A percentile compares a stretch with the other conserved stretches of the same genome.
Evolutionary conservation across 1,140 invertebrate genomes (phyloP).

Genomic region (Drosophila saltans): DNA sequence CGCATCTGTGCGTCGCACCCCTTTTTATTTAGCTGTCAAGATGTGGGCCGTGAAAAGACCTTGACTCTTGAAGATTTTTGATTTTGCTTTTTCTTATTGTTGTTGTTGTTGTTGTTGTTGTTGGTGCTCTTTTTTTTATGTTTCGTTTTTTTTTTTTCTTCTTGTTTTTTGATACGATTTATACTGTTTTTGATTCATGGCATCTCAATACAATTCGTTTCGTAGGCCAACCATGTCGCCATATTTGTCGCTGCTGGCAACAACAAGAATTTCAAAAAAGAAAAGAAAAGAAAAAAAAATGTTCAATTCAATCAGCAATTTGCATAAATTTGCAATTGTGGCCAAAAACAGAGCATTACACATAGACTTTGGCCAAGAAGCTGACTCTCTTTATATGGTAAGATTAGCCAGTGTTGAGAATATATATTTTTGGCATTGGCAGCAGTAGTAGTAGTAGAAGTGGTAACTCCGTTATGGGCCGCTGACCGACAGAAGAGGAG

Average conservation of each 20-base stretch:
- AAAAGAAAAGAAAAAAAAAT: too few relatives aligned
- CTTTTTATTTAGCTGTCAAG: conserved; percentile 30
- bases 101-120: conserved; percentile 50
- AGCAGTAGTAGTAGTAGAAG: too few relatives aligned
- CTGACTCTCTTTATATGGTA: conserved; percentile 55
- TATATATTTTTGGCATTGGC: background rate
- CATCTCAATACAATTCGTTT: conserved; percentile 60
- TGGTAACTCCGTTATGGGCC: conserved; percentile 57
- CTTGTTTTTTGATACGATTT: conserved; percentile 63
- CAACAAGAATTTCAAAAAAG: conserved; percentile 62
- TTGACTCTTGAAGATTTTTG: conserved; percentile 72
- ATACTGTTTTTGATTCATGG: conserved; percentile 79
- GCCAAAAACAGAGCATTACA: conserved; percentile 26
- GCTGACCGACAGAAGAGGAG: conserved; percentile 46
- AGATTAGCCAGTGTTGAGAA: conserved; percentile 48
- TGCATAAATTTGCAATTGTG: conserved; percentile 66
- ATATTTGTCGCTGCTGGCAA: conserved; percentile 60
- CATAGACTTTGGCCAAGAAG: conserved; percentile 35
- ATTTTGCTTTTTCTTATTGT: conserved; percentile 70
- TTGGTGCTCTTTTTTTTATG: too few relatives aligned
- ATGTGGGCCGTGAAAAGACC: conserved; percentile 77
- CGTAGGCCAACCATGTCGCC: conserved; percentile 69
- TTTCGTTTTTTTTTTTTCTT: too few relatives aligned
- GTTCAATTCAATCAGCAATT: conserved; percentile 75
- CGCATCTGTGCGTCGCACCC: background rate